Evolutionary conservation across 2,113 vertebrate species (phyloP).

Genomic region (Tachycineta bicolor): DNA sequence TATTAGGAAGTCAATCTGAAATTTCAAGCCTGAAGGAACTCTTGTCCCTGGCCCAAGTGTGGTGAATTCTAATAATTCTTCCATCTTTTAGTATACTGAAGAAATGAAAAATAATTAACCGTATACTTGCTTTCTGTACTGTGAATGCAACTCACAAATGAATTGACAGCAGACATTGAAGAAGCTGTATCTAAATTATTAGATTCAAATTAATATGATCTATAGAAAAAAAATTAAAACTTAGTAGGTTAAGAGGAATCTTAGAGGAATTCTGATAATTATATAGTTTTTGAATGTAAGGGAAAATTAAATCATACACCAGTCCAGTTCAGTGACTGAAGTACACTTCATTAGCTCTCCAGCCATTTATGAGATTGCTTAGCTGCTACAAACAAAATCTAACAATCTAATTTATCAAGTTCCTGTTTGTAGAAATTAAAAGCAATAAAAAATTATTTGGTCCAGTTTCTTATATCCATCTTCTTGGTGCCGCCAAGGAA

Average conservation of each 20-base stretch:
- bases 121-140: not conserved
- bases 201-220: not conserved
- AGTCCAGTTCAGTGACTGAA: not conserved
- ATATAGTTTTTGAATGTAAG: not conserved
- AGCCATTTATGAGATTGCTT: not conserved
- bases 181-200: not conserved
- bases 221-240: not conserved
- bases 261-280: not conserved
- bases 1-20: not conserved
- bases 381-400: slow-evolving; percentile 22
- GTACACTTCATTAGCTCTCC: not conserved
- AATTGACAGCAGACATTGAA: not conserved
- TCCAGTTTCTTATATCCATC: not conserved
- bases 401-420: slow-evolving; percentile 6
- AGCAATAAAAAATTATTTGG: not conserved
- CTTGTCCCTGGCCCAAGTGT: not conserved
- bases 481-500: not conserved
- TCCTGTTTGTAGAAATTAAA: slow-evolving; percentile 17
- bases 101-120: not conserved
- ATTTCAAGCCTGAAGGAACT: slow-evolving; percentile 1
- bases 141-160: not conserved
- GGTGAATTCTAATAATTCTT: not conserved
- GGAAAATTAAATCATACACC: not conserved
- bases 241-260: not conserved
- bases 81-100: not conserved